Conservation (phyloP, 2,888 invertebrate species). For the Lymantria monacha region DNA sequence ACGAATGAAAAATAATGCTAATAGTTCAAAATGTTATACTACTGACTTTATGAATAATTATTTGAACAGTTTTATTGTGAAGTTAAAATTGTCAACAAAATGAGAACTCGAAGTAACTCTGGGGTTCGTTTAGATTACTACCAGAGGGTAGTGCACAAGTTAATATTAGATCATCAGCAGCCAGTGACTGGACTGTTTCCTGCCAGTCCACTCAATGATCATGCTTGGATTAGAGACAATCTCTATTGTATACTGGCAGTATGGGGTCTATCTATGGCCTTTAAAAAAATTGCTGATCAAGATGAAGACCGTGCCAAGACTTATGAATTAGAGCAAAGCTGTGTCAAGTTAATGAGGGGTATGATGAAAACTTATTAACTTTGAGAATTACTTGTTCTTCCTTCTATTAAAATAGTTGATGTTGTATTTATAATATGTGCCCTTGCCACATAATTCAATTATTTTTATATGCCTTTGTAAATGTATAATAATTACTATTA, state of each 20-base stretch:
- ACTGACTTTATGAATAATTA: background rate
- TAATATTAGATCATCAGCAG: conserved; percentile 96
- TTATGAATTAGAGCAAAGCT: conserved; percentile 97
- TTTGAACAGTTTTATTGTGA: background rate
- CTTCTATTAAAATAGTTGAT: too few species aligned
- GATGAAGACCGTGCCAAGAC: conserved; percentile 99
- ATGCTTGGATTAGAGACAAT: conserved; percentile 99
- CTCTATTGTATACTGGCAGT: conserved; percentile 98
- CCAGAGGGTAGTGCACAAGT: conserved; percentile 95
- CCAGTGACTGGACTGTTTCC: conserved; percentile 98
- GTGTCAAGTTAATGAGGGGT: conserved; percentile 93
- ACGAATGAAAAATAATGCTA: background rate
- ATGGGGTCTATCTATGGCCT: conserved; percentile 99
- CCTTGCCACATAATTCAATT: too few species aligned
- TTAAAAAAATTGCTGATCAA: conserved; percentile 98
- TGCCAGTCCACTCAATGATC: conserved; percentile 91
- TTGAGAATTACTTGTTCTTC: background rate
- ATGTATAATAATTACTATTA: too few species aligned
- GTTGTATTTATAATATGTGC: too few species aligned
- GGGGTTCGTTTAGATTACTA: conserved; percentile 98
- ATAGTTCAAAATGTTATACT: background rate
- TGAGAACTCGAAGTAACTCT: conserved; percentile 94
- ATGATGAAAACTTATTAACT: conserved; percentile 6
- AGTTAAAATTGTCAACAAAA: conserved; percentile 49
- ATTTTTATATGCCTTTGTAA: too few species aligned